Evolutionary conservation across 2,113 vertebrate species (phyloP).

Genomic region (Oxyruncus cristatus): DNA sequence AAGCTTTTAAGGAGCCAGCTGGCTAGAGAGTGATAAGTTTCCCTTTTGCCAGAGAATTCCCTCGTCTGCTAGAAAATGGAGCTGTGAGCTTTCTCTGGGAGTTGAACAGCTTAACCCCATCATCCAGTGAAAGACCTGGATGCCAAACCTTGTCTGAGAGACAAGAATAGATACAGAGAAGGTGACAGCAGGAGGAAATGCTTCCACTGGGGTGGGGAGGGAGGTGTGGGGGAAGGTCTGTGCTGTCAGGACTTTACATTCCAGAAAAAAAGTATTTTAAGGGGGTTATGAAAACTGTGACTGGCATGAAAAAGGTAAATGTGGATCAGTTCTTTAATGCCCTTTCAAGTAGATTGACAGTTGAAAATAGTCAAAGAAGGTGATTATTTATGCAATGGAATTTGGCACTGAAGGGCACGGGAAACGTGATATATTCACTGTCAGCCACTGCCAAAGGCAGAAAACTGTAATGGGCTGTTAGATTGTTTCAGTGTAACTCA

Average conservation of each 20-base stretch:
- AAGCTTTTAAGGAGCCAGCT: background rate
- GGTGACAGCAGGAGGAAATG: background rate
- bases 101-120: constrained; percentile 6
- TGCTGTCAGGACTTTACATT: background rate
- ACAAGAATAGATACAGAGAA: background rate
- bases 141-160: background rate
- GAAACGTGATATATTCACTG: background rate
- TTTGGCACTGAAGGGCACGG: background rate
- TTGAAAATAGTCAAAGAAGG: background rate
- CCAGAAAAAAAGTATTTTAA: background rate
- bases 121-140: background rate
- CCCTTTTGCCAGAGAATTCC: constrained; percentile 16
- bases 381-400: background rate
- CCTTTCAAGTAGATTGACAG: background rate
- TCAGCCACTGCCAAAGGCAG: background rate
- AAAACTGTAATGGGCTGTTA: background rate
- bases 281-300: background rate
- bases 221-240: background rate
- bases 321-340: background rate
- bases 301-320: background rate
- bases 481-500: background rate
- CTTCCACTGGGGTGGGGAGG: background rate
- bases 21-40: background rate
- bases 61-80: background rate
- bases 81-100: background rate